Percentiles rank a stretch among this genome's conserved stretches.
Conservation (phyloP, 2,888 invertebrate genomes). For the Tachystola acroxantha region DNA sequence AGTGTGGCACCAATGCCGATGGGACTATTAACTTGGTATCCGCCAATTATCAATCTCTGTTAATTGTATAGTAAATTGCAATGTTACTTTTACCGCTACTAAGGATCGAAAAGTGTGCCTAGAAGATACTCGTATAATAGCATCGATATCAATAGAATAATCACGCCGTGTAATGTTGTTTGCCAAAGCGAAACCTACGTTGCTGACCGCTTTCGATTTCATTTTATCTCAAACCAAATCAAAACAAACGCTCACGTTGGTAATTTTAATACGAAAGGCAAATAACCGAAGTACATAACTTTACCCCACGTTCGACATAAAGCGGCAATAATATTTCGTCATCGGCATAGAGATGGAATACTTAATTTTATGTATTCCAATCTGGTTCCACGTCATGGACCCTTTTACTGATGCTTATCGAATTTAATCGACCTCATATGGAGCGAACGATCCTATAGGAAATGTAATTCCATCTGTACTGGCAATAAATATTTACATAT, state of each 20-base stretch:
- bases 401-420: slow-evolving; percentile 5
- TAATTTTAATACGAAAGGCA: not conserved
- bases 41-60: slow-evolving; percentile 36
- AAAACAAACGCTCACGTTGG: not conserved
- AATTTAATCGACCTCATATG: slow-evolving; percentile 4
- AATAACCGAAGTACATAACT: not conserved
- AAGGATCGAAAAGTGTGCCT: no score
- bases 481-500: slow-evolving; percentile 44
- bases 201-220: no score
- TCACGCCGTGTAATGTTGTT: no score
- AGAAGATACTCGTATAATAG: no score
- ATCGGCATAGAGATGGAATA: slow-evolving; percentile 4
- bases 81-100: no score
- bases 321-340: slow-evolving; percentile 5
- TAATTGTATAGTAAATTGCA: not conserved
- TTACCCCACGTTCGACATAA: not conserved
- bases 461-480: slow-evolving; percentile 34
- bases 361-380: slow-evolving; percentile 9
- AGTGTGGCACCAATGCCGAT: slow-evolving; percentile 57
- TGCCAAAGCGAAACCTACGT: no score
- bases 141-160: no score
- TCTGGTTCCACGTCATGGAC: slow-evolving; percentile 3
- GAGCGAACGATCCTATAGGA: slow-evolving; percentile 20
- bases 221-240: not conserved
- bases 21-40: slow-evolving; percentile 59